Evolutionary conservation across 1,140 invertebrate genomes (phyloP).

Genomic region (Orchestia grillus): DNA sequence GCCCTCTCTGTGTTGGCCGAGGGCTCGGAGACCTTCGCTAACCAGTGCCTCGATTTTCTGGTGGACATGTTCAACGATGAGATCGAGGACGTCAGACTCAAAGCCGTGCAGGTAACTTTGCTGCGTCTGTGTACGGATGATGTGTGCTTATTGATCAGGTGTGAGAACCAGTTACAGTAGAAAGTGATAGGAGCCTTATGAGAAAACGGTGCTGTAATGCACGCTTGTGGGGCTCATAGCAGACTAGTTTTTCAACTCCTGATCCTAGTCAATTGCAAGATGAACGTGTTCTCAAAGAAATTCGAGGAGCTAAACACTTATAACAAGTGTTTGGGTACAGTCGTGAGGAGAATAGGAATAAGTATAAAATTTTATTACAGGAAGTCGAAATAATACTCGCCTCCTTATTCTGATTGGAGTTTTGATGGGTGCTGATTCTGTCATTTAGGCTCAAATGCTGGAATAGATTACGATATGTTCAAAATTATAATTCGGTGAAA

Average conservation of each 20-base stretch:
- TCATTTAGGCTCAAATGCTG: background rate
- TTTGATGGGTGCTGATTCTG: background rate
- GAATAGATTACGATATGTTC: no score
- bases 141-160: no score
- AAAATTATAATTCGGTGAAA: no score
- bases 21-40: constrained; percentile 87
- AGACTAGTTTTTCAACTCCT: no score
- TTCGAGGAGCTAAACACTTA: background rate
- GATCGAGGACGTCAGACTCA: constrained; percentile 95
- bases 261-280: no score
- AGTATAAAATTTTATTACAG: background rate
- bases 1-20: constrained; percentile 91
- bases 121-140: no score
- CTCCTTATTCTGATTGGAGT: background rate
- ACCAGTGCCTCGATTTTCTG: constrained; percentile 90
- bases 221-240: no score
- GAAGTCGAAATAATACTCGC: background rate
- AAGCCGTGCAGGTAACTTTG: constrained; percentile 86
- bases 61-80: constrained; percentile 99
- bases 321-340: background rate
- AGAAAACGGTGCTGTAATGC: no score
- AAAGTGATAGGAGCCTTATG: no score
- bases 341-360: background rate
- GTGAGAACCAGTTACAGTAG: no score
- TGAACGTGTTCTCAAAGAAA: background rate